phyloP scores from a whole-genome alignment of 2,113 vertebrate genomes.

The Irena cyanogastra region DNA sequence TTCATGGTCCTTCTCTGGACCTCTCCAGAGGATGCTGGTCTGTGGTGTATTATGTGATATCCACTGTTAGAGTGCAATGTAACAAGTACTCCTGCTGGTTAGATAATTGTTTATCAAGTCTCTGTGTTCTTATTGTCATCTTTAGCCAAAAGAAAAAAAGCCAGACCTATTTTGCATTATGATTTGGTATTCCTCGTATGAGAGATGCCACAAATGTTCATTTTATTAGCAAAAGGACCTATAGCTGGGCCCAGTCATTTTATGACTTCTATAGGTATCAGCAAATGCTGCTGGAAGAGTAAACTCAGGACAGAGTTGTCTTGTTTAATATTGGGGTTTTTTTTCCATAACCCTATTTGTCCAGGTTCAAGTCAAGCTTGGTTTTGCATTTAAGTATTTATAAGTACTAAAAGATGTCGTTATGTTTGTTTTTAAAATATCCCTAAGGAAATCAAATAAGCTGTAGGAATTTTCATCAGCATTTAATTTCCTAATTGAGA shows the following conservation, averaged over 20 bases:
- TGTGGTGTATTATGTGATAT: neutral
- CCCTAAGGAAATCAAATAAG: neutral
- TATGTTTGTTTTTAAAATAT: neutral
- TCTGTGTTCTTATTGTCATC: neutral
- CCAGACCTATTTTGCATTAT: neutral
- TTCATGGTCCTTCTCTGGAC: neutral
- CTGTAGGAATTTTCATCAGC: neutral
- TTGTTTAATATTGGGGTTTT: fast-evolving
- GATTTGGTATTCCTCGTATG: neutral
- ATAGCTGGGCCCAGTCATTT: neutral
- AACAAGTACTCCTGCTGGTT: neutral
- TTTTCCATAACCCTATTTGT: neutral
- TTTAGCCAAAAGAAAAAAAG: neutral
- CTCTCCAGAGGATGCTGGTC: neutral
- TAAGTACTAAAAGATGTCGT: neutral
- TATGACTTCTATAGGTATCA: neutral
- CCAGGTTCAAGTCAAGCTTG: neutral
- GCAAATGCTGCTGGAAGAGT: neutral
- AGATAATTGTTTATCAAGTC: neutral
- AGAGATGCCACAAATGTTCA: neutral
- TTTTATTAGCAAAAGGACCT: neutral
- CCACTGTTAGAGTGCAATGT: neutral
- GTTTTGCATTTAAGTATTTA: neutral
- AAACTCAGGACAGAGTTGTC: neutral
- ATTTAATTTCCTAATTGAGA: neutral